phyloP scores from a whole-genome alignment of 2,797 vertebrate species.

The Antennarius maculatus region DNA sequence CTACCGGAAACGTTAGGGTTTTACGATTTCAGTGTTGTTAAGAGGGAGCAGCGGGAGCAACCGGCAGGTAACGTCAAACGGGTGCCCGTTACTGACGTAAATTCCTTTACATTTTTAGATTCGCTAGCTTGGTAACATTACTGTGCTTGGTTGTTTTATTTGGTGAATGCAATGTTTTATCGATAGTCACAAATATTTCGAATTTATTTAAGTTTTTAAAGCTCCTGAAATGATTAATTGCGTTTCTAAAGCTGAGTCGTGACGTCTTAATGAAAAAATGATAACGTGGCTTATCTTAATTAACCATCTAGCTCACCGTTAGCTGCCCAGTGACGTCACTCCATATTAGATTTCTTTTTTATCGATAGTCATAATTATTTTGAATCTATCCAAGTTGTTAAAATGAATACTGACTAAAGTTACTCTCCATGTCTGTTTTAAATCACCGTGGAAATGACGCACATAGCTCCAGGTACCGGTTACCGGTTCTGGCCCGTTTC shows the following conservation, averaged over 20 bases:
- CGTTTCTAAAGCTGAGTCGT: background rate
- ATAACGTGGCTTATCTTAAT: conserved; percentile 12
- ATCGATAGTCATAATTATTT: fast-evolving
- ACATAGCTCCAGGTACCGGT: too few species aligned
- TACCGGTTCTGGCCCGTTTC: too few species aligned
- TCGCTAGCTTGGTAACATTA: background rate
- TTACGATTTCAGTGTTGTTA: conserved; percentile 85
- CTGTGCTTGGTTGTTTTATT: background rate
- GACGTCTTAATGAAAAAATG: background rate
- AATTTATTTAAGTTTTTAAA: background rate
- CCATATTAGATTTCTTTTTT: too few species aligned
- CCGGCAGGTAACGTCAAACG: conserved; percentile 83
- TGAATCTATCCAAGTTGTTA: too few species aligned
- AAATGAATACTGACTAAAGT: too few species aligned
- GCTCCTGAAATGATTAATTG: too few species aligned
- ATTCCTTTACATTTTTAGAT: conserved; percentile 11
- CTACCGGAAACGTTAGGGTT: conserved; percentile 90
- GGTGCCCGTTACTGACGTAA: conserved; percentile 8
- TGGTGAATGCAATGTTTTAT: fast-evolving
- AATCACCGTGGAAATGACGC: too few species aligned
- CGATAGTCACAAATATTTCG: fast-evolving
- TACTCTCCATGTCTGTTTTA: too few species aligned
- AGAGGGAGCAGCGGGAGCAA: conserved; percentile 77
- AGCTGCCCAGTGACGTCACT: background rate
- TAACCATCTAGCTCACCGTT: background rate